These are phyloP conservation scores for Micrasema longulum DNA, from an alignment of 1,140 invertebrate species.

Conservation along the genomic window DNA sequence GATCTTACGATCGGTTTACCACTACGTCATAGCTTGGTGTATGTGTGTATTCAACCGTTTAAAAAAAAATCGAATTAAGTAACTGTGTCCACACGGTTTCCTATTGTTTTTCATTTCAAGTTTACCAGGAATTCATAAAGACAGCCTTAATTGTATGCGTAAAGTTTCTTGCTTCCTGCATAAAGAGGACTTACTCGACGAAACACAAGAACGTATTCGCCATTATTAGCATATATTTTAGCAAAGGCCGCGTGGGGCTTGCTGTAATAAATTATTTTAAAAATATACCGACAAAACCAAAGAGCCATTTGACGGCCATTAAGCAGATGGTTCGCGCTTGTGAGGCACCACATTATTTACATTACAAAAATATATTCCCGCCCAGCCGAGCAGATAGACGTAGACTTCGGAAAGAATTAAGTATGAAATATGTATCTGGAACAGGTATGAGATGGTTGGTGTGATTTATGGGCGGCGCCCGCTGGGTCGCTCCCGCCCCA, in stretches of 20 bases:
- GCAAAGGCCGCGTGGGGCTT: slow-evolving; percentile 15
- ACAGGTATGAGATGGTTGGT: slow-evolving; percentile 52
- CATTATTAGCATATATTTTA: slow-evolving; percentile 40
- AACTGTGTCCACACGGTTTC: too few species aligned
- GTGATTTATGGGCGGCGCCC: slow-evolving; percentile 54
- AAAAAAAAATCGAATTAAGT: too few species aligned
- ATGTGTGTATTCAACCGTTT: too few species aligned
- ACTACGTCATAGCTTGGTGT: too few species aligned
- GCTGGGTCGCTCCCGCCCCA: slow-evolving; percentile 42
- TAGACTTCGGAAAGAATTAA: slow-evolving; percentile 55
- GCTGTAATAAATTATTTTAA: slow-evolving; percentile 52
- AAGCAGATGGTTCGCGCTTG: slow-evolving; percentile 54
- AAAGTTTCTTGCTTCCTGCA: slow-evolving; percentile 19
- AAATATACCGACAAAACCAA: slow-evolving; percentile 54
- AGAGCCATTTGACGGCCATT: slow-evolving; percentile 55
- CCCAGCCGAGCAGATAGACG: slow-evolving; percentile 46
- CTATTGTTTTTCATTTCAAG: background rate
- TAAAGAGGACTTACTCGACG: slow-evolving; percentile 25
- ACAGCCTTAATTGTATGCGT: slow-evolving; percentile 26
- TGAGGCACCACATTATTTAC: slow-evolving; percentile 54
- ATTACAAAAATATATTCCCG: slow-evolving; percentile 52
- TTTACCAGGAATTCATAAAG: background rate
- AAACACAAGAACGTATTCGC: slow-evolving; percentile 26
- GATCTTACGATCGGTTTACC: too few species aligned
- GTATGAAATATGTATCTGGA: slow-evolving; percentile 56